Evolutionary conservation across 2,888 invertebrate species (phyloP).

Genomic region (Rhopalosiphum nymphaeae): DNA sequence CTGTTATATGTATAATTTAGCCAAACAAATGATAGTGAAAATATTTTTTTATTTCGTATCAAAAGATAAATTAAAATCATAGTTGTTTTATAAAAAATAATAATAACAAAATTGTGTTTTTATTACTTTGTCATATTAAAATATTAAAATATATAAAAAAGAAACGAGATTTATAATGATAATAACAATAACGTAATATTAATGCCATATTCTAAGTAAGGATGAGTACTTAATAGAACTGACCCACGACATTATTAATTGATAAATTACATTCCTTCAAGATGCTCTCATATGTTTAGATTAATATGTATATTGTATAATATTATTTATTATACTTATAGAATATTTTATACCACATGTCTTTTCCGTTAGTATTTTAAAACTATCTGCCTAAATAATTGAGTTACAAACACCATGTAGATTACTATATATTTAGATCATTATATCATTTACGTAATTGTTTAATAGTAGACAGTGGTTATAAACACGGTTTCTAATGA

Average conservation of each 20-base stretch:
- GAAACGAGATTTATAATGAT: neutral
- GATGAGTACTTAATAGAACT: neutral
- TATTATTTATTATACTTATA: neutral
- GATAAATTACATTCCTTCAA: conserved; percentile 24
- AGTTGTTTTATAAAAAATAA: neutral
- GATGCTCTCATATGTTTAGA: neutral
- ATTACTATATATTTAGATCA: neutral
- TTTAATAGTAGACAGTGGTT: neutral
- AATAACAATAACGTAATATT: neutral
- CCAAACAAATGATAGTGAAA: neutral
- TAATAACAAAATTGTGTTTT: neutral
- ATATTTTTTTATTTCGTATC: neutral
- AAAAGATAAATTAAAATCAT: neutral
- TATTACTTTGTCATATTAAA: neutral
- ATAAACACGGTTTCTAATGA: neutral
- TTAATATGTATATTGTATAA: neutral
- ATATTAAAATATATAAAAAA: neutral
- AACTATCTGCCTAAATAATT: neutral
- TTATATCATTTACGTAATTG: neutral
- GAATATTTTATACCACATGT: neutral
- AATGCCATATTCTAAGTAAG: neutral
- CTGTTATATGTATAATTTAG: neutral
- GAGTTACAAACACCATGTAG: neutral
- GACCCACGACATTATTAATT: conserved; percentile 6
- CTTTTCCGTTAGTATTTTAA: neutral